phyloP scores from a whole-genome alignment of 2,888 invertebrate genomes.

The Muschampia plurimacula region DNA sequence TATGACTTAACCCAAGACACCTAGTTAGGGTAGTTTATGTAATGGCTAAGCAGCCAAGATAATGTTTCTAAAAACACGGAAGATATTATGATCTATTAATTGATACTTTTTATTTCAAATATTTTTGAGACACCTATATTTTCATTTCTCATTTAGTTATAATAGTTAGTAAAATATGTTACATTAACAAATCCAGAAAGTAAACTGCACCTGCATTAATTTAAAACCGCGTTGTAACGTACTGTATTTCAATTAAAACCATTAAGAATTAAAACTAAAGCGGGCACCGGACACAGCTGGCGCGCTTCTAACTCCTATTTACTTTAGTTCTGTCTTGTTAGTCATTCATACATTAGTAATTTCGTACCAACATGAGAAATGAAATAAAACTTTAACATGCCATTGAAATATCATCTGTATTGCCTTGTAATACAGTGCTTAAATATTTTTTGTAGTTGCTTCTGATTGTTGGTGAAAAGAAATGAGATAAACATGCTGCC shows the following conservation, averaged over 20 bases:
- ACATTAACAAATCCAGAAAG: conserved; percentile 14
- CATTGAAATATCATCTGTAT: conserved; percentile 7
- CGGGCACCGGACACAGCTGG: conserved; percentile 83
- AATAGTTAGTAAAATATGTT: no score
- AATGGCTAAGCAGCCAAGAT: no score
- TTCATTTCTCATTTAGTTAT: background rate
- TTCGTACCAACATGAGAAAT: conserved; percentile 56
- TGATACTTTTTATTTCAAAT: no score
- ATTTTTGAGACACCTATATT: background rate
- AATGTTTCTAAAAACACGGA: no score
- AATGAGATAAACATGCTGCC: conserved; percentile 81
- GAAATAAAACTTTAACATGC: conserved; percentile 24
- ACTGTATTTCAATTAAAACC: conserved; percentile 76
- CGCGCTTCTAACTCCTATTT: conserved; percentile 78
- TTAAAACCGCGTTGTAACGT: conserved; percentile 58
- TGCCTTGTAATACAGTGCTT: background rate
- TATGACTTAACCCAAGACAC: no score
- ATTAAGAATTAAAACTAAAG: conserved; percentile 82
- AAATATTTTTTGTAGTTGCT: background rate
- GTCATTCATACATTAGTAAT: conserved; percentile 83
- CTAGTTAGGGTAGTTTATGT: no score
- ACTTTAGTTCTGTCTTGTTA: conserved; percentile 83
- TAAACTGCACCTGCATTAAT: conserved; percentile 46
- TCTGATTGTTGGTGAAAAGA: conserved; percentile 49
- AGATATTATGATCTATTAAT: no score